phyloP scores from a whole-genome alignment of 2,797 vertebrate species.

The Acipenser transmontanus region DNA sequence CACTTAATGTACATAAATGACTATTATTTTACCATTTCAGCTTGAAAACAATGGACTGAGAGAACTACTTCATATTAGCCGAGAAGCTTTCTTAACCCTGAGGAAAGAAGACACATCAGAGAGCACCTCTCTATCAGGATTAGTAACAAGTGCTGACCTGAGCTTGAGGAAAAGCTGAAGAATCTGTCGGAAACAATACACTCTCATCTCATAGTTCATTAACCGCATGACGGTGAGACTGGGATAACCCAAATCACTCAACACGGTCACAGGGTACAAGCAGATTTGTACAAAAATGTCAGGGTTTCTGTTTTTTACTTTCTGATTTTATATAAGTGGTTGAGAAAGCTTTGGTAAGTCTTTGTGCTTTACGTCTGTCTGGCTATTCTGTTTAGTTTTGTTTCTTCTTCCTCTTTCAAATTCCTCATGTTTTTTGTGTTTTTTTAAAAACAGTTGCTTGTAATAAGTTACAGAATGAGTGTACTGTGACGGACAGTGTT shows the following conservation, averaged over 20 bases:
- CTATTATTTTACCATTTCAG: constrained; percentile 46
- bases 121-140: constrained; percentile 74
- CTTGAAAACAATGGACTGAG: constrained; percentile 88
- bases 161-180: constrained; percentile 83
- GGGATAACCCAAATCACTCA: constrained; percentile 13
- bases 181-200: background rate
- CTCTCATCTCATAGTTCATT: background rate
- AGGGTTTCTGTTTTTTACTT: background rate
- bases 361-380: background rate
- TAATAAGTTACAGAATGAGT: background rate
- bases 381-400: background rate
- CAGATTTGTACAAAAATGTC: background rate
- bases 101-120: constrained; percentile 80
- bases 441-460: background rate
- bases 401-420: background rate
- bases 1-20: background rate
- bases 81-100: constrained; percentile 85
- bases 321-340: background rate
- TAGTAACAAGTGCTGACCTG: constrained; percentile 77
- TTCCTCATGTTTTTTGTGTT: background rate
- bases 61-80: constrained; percentile 92
- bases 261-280: background rate
- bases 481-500: too few species aligned
- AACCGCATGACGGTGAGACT: background rate
- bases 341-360: background rate